These are phyloP conservation scores for Trichogramma dendrolimi DNA, from an alignment of 2,888 invertebrate species.

Conservation along the genomic window DNA sequence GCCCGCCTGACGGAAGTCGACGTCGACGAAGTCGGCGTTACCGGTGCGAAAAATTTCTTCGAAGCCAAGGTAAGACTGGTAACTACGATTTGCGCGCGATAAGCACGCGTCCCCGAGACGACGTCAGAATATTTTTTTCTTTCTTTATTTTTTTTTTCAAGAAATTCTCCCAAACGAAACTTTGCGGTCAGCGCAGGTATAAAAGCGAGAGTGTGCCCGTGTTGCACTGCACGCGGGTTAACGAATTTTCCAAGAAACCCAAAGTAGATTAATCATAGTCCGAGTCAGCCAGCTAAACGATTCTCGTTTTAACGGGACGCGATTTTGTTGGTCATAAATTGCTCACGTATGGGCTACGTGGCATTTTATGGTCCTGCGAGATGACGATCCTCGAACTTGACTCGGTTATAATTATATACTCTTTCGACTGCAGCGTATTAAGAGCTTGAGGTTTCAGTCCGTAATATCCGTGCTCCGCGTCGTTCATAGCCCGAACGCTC, in stretches of 20 bases:
- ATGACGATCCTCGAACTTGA: too few species aligned
- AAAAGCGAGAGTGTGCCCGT: background rate
- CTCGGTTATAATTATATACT: slow-evolving; percentile 8
- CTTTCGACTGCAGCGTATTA: background rate
- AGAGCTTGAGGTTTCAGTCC: background rate
- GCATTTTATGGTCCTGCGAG: too few species aligned
- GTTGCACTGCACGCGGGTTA: too few species aligned
- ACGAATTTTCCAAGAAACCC: too few species aligned
- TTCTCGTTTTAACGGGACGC: too few species aligned
- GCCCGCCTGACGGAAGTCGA: slow-evolving; percentile 86
- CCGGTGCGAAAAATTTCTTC: slow-evolving; percentile 92
- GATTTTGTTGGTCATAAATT: too few species aligned
- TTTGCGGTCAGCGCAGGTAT: background rate
- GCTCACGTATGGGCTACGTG: too few species aligned
- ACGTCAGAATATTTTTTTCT: background rate
- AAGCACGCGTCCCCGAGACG: too few species aligned
- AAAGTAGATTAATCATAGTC: too few species aligned
- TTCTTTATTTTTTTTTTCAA: slow-evolving; percentile 11
- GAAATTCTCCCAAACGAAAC: background rate
- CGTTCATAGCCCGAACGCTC: background rate
- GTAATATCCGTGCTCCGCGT: too few species aligned
- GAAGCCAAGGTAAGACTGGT: slow-evolving; percentile 72
- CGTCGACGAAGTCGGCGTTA: slow-evolving; percentile 90
- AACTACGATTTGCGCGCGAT: too few species aligned
- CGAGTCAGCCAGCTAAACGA: too few species aligned